Base-by-base conservation (phyloP, 2,888 invertebrate genomes). In the Mantis religiosa region DNA sequence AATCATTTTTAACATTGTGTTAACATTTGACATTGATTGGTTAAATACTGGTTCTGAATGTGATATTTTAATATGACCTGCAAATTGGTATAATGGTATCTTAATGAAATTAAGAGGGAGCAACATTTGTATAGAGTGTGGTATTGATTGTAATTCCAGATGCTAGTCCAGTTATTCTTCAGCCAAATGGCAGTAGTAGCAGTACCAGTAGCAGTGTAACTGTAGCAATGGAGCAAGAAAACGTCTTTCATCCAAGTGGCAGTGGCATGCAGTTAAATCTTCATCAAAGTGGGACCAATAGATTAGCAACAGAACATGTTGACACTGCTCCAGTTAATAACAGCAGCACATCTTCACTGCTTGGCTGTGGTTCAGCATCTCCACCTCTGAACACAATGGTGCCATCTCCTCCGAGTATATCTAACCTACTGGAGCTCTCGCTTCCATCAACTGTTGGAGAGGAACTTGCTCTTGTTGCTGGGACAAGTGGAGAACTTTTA, bases 401-500 rank as follows among this genome's bases (percentile, higher is more conserved):
- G 41, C 41, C 89, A n/a, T 88, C 90, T n/a, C 89, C 90, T 15
- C 89, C 89, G 15, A 90, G 90, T 84, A 90, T 90, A 85, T 90
- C 90, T 15, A 89, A 90, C 87, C 84, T 90, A 4, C 84, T 90
- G 81, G 90, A 90, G n/a, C 81, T 90, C 85, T 84, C 90, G 7
- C 86, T 89, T 30, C 88, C 87, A 12, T 89, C 89, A 0, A 54
- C 85, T 28, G 89, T 83, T 15, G 89, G 88, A 4, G 89, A 85
- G 12, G 90, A 89, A 12, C 82, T 89, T 83, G 85, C 83, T 28
- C 28, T 88, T 12, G 54, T 47, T 54, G 82, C 82, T 82, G 82
- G 82, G 14, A 30, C 81, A 27, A 84, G 82, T 15, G 82, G 30
- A 28, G 86, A 83, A 1, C 54, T 86, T n/a, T 83, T 89, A 28